Base-by-base conservation (phyloP, 2,113 vertebrate genomes). In the Stigmatopora nigra region DNA sequence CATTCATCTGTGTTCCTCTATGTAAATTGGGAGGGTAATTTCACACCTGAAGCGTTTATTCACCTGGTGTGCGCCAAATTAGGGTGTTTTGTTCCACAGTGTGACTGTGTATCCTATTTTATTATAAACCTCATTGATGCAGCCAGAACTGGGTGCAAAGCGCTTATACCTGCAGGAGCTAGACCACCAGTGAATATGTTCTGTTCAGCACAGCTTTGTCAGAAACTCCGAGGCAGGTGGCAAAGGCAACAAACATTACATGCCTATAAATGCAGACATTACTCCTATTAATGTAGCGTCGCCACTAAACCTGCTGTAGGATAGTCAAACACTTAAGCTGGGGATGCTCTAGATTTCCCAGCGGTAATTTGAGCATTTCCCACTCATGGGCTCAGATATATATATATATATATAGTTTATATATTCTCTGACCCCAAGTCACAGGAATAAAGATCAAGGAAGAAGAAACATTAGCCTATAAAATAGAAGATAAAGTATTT, bases 31-130 rank as follows among this genome's bases (percentile, higher is more conserved):
- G 68, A 81, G 64, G 48, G 13, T 75, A 74, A 85, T 86, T 88
- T 86, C 80, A 81, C 88, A 88, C 78, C 81, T 84, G 80, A 87
- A 77, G 80, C 67, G 41, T 70, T 81, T 64, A 77, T 72, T 68
- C 76, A 79, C 80, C 80, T 77, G 74, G 31, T 61, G 60, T 79
- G 67, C 77, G 81, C 73, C 81, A 82, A 82, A 57, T 78, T 74
- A 59, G 16, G 41, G 58, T 83, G 67, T 81, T 85, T 83, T 77
- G 72, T 79, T 84, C 68, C 69, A 75, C 55, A 64, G 56, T 64
- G 71, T 69, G 70, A 84, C 84, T 76, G 76, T 65, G 59, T 64
- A 60, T 80, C 60, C 63, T 52, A 38, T 60, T 67, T 72, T 70
- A 78, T 79, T 77, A 68, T 49, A 70, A 49, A 73, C 61, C 49